phyloP scores from a whole-genome alignment of 2,113 vertebrate species.

The Thamnaconus septentrionalis region DNA sequence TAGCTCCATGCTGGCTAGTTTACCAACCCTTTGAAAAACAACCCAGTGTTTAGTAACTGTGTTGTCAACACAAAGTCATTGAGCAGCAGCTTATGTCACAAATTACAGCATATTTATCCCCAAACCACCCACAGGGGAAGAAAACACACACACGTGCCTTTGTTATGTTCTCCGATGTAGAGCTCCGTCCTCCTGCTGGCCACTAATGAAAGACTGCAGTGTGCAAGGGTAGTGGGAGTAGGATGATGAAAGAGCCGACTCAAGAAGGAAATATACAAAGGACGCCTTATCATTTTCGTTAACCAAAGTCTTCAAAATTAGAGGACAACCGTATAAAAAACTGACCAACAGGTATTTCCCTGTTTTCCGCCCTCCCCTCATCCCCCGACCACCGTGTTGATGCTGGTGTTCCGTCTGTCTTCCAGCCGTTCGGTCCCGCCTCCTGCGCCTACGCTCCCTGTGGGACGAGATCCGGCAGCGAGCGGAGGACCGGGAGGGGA shows the following conservation, averaged over 20 bases:
- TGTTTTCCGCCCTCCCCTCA: background rate
- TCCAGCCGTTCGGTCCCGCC: constrained; percentile 89
- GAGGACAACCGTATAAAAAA: background rate
- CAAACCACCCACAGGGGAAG: constrained; percentile 12
- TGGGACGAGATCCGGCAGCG: constrained; percentile 98
- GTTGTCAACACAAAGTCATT: too few species aligned
- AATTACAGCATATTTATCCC: too few species aligned
- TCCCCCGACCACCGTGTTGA: background rate
- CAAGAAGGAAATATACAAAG: background rate
- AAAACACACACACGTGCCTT: constrained; percentile 20
- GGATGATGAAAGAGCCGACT: background rate
- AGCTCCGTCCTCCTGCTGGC: constrained; percentile 4
- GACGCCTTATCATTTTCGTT: constrained; percentile 1
- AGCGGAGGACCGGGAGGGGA: constrained; percentile 90
- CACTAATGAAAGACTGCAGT: constrained; percentile 34
- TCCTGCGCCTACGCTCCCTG: constrained; percentile 91
- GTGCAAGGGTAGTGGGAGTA: constrained; percentile 34
- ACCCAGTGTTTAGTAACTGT: too few species aligned
- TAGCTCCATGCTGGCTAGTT: too few species aligned
- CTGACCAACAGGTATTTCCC: background rate
- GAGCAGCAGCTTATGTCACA: too few species aligned
- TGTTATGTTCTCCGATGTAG: constrained; percentile 22
- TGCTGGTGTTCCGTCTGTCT: background rate
- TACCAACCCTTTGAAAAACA: too few species aligned
- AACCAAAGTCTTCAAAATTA: background rate